Evolutionary conservation across 2,113 vertebrate species (phyloP).

Genomic region (Andinoacara biseriatus): DNA sequence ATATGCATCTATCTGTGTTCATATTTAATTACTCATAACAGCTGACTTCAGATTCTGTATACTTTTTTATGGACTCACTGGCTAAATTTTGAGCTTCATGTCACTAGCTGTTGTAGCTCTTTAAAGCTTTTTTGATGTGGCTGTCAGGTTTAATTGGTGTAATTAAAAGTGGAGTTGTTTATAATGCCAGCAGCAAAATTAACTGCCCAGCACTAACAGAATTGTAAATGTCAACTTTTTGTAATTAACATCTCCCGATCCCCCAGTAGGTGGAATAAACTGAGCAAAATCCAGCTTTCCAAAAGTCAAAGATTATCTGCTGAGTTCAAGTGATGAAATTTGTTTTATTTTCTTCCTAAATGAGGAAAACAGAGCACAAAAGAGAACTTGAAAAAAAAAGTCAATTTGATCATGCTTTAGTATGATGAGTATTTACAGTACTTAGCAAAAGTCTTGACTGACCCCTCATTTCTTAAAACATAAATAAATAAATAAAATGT

Average conservation of each 20-base stretch:
- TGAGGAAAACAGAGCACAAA: not conserved
- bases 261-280: constrained; percentile 12
- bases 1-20: not conserved
- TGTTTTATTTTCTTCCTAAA: not conserved
- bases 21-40: not conserved
- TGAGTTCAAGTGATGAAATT: not conserved
- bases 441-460: too few relatives aligned
- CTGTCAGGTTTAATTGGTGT: not conserved
- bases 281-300: not conserved
- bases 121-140: not conserved
- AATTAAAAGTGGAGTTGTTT: not conserved
- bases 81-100: not conserved
- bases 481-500: too few relatives aligned
- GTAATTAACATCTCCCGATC: not conserved
- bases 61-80: not conserved
- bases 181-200: not conserved
- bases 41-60: not conserved
- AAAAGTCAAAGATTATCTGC: not conserved
- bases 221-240: not conserved
- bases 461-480: not conserved
- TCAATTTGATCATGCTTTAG: not conserved
- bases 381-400: not conserved
- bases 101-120: not conserved
- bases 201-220: not conserved
- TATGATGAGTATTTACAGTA: not conserved